Base-by-base conservation (phyloP, 2,113 vertebrate species). In the Chrysochloris asiatica region DNA sequence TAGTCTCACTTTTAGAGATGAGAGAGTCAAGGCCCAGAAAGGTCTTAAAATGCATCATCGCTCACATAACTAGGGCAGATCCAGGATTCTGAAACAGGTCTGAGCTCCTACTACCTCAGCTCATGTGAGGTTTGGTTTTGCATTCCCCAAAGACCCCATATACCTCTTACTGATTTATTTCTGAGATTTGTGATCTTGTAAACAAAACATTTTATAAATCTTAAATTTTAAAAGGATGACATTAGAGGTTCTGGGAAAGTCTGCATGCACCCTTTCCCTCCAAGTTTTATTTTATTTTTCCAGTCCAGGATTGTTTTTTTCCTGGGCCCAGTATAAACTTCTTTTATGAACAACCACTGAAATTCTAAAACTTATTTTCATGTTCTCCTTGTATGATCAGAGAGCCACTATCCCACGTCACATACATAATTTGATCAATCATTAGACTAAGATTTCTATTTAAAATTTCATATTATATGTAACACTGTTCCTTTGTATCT, bases 21-120 rank as follows among this genome's bases (percentile, higher is more conserved):
- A 89, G 26, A 50, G 91, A 83, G 76, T 6, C 86, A 90, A 67
- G 43, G 89, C 52, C 63, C 84, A 76, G 50, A 86, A 83, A 75
- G 33, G 73, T 63, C 71, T 79, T 83, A 86, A 86, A 79, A 87
- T 30, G 79, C 26, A 2, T 79, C 71, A 79, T 69, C 83, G 30
- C 65, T 83, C 45, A 71, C 45, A 83, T 43, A 75, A 89, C 33
- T 79, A 65, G 79, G 79, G 45, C 45, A 86, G 79, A 86, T 30
- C 84, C 52, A 83, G 45, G 65, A 63, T 65, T 83, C 43, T 21
- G 80, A 75, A 83, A 76, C 43, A 12, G 24, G 71, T 28, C 72
- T 75, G 72, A 33, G 72, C 11, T 75, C 43, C 43, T 75, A 4
- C 21, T 47, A 28, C 43, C 69, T 71, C 38, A 71, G 69, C 22